Evolutionary conservation across 2,888 invertebrate species (phyloP).

Genomic region (Brachyptera risi): DNA sequence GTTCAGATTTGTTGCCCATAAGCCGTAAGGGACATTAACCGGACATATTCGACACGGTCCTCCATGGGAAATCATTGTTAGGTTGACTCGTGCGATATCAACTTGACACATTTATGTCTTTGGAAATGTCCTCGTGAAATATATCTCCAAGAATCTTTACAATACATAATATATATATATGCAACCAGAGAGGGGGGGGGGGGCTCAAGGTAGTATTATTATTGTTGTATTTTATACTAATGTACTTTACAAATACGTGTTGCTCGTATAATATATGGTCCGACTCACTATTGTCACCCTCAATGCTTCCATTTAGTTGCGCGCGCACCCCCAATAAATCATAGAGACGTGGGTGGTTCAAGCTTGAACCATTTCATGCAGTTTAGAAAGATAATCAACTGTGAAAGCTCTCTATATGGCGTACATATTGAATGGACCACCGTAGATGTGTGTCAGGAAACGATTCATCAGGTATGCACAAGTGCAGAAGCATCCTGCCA

Average conservation of each 20-base stretch:
- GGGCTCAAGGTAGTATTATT: constrained; percentile 16
- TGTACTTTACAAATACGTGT: background rate
- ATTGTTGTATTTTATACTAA: background rate
- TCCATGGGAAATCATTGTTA: constrained; percentile 5
- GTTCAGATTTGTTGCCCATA: no score
- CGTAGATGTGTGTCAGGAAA: constrained; percentile 15
- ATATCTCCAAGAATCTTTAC: background rate
- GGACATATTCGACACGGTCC: background rate
- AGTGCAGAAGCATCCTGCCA: constrained; percentile 6
- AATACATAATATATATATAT: no score
- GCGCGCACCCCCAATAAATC: constrained; percentile 3
- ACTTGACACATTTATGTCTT: constrained; percentile 8
- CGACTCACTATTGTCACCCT: constrained; percentile 3
- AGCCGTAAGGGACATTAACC: background rate
- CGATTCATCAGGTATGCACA: constrained; percentile 5
- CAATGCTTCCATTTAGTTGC: background rate
- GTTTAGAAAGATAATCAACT: constrained; percentile 9
- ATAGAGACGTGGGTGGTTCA: constrained; percentile 17
- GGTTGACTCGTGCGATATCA: background rate
- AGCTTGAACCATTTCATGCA: constrained; percentile 7
- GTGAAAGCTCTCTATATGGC: constrained; percentile 13
- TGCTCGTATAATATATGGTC: background rate
- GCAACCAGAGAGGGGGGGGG: no score
- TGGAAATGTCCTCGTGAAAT: background rate
- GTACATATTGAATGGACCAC: constrained; percentile 21